Evolutionary conservation across 2,113 vertebrate species (phyloP).

Genomic region (Pleuronectes platessa): DNA sequence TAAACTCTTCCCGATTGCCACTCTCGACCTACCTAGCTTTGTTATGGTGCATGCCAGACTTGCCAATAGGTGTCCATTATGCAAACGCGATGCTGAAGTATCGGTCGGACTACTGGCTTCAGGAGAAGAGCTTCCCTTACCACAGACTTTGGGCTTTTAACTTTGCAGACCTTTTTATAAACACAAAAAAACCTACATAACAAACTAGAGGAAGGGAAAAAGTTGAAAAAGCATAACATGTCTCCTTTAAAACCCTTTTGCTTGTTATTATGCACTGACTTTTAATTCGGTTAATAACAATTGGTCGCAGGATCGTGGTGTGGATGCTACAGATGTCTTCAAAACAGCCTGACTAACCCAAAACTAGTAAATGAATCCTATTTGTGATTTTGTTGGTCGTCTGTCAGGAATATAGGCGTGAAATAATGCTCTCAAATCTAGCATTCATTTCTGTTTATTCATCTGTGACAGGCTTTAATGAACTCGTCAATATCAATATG

Average conservation of each 20-base stretch:
- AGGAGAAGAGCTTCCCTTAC: too few relatives aligned
- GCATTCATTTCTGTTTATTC: constrained; percentile 71
- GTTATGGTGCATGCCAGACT: too few relatives aligned
- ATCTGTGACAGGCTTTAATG: constrained; percentile 71
- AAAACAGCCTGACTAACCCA: constrained; percentile 64
- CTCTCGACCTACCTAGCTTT: too few relatives aligned
- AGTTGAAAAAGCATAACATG: constrained; percentile 2
- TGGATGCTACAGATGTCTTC: constrained; percentile 64
- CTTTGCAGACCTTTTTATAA: too few relatives aligned
- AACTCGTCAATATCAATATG: constrained; percentile 78
- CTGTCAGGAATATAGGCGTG: constrained; percentile 48
- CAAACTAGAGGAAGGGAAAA: neutral
- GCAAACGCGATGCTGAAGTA: too few relatives aligned
- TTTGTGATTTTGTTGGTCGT: constrained; percentile 59
- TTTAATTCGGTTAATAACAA: constrained; percentile 56
- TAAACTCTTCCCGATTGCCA: too few relatives aligned
- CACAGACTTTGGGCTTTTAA: too few relatives aligned
- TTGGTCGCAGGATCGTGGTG: constrained; percentile 43
- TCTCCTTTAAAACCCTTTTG: constrained; percentile 50
- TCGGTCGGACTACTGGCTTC: too few relatives aligned
- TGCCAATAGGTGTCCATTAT: too few relatives aligned
- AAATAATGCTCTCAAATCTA: constrained; percentile 53
- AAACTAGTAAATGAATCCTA: constrained; percentile 64
- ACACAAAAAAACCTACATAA: neutral
- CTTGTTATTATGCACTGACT: constrained; percentile 90